These are phyloP conservation scores for Tachystola acroxantha DNA, from an alignment of 2,888 invertebrate genomes.

Conservation along the genomic window DNA sequence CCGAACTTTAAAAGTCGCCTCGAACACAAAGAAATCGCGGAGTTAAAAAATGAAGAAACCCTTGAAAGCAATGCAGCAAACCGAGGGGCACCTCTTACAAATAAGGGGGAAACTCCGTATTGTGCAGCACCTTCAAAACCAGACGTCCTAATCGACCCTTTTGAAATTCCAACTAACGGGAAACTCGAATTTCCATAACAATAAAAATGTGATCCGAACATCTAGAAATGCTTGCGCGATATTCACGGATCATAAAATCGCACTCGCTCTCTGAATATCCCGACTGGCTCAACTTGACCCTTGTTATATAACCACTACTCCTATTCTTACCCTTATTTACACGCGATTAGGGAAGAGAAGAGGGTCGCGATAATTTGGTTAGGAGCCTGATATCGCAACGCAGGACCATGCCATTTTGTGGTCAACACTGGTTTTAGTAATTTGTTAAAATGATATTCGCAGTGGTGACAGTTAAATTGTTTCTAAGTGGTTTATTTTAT, in stretches of 20 bases:
- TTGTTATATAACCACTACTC: constrained; percentile 30
- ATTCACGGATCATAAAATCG: constrained; percentile 78
- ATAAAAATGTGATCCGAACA: constrained; percentile 77
- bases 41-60: constrained; percentile 51
- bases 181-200: constrained; percentile 77
- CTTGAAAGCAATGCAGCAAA: constrained; percentile 48
- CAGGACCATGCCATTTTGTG: constrained; percentile 50
- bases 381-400: constrained; percentile 39
- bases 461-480: constrained; percentile 22
- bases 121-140: constrained; percentile 74
- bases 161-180: constrained; percentile 76
- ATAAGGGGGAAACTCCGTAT: constrained; percentile 59
- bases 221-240: constrained; percentile 75
- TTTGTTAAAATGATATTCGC: constrained; percentile 39
- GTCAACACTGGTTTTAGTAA: constrained; percentile 34
- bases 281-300: constrained; percentile 62
- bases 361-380: constrained; percentile 56
- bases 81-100: constrained; percentile 58
- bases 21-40: constrained; percentile 45
- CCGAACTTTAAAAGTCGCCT: constrained; percentile 55
- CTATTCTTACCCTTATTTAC: constrained; percentile 36
- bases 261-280: constrained; percentile 55
- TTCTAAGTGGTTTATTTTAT: constrained; percentile 5
- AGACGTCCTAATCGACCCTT: constrained; percentile 77
- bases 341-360: constrained; percentile 28